These are phyloP conservation scores for Notarius quadriscutis DNA, from an alignment of 2,113 vertebrate species.

Conservation along the genomic window DNA sequence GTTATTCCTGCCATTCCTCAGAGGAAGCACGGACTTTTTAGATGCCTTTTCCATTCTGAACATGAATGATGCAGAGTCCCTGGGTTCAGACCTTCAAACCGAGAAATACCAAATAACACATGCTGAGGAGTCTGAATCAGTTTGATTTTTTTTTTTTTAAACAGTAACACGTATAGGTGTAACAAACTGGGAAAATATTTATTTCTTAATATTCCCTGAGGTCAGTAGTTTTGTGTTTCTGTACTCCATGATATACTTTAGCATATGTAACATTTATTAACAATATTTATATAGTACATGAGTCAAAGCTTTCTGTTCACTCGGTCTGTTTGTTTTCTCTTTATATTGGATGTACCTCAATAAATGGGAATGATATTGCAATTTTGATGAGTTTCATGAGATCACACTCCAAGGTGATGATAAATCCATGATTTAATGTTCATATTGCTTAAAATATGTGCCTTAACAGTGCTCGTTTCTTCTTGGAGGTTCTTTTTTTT, in stretches of 20 bases:
- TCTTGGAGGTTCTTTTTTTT: background rate
- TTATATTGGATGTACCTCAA: constrained; percentile 52
- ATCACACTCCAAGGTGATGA: background rate
- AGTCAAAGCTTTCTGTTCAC: constrained; percentile 44
- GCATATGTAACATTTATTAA: constrained; percentile 44
- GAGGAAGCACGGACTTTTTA: constrained; percentile 59
- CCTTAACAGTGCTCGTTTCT: background rate
- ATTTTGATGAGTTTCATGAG: background rate
- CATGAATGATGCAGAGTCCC: constrained; percentile 8
- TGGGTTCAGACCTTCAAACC: constrained; percentile 29
- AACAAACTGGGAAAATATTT: constrained; percentile 58
- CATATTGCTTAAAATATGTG: background rate
- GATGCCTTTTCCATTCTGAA: constrained; percentile 29
- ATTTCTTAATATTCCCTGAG: constrained; percentile 39
- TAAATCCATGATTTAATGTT: background rate
- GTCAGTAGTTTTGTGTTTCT: constrained; percentile 46
- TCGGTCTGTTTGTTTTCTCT: constrained; percentile 49
- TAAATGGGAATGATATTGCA: constrained; percentile 48
- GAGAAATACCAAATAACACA: constrained; percentile 45
- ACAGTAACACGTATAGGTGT: constrained; percentile 63
- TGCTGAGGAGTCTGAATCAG: constrained; percentile 35
- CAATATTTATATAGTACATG: constrained; percentile 50
- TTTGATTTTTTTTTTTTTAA: constrained; percentile 54
- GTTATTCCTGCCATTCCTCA: constrained; percentile 44
- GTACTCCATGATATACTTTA: constrained; percentile 47